Evolutionary conservation across 2,113 vertebrate species (phyloP), one percentile per base, ranked within the genome.

Genomic region (Progne subis): DNA sequence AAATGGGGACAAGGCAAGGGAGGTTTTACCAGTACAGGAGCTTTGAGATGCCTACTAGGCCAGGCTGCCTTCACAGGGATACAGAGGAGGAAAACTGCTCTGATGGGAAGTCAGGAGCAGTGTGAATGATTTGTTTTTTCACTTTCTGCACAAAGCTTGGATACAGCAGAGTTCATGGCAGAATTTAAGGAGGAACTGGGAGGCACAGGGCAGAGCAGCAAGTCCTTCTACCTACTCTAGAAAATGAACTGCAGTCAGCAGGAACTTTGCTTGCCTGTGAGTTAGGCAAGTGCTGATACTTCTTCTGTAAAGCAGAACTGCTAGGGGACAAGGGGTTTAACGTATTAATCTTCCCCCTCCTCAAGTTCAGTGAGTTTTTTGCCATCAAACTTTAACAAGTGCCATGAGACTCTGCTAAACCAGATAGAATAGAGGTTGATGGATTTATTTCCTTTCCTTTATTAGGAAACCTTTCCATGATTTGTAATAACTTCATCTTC

Each of bases 351-450:
- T 86, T 92, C 87, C 41, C 56, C 28, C 26, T 94, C 57, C 59
- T 69, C 60, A 84, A 53, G 50, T 84, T 91, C 56, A 76, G 28
- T 3, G 14, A 79, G 12, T 20, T 41, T 89, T 95, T 92, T 88
- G 47, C 37, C 44, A 37, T 94, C 53, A 80, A 81, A 81, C 52
- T 92, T 97, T 68, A 88, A 88, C 52, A 94, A 80, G 49, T 83
- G 49, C 37, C 39, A 7, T 17, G 72, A 90, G 60, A 74, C 44
- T 63, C 24, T 61, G 44, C 75, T 93, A 71, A 91, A 94, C 57
- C 64, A 93, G 41, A 49, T 52, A 86, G 60, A 93, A 70, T 14
- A 71, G 64, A 81, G 14, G 16, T 32, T 81, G 74, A 75, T 79
- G 57, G 86, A 77, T 93, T 90, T 88, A 61, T 53, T 95, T 56